A percentile compares a stretch with the other conserved stretches of the same genome.
Evolutionary conservation across 2,888 invertebrate genomes (phyloP).

Genomic region (Hedya salicella): DNA sequence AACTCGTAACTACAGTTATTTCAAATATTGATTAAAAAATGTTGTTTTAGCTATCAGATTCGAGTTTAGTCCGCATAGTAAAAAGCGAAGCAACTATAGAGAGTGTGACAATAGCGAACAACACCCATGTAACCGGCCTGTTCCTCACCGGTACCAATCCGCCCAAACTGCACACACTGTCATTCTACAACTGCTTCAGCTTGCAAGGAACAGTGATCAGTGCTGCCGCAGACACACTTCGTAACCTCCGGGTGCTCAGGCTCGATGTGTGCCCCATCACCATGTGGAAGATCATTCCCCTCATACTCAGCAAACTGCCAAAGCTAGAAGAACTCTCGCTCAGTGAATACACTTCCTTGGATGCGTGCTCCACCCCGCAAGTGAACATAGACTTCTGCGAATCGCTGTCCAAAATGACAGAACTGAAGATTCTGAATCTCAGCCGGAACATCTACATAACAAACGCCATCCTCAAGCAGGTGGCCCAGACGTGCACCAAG

Average conservation of each 20-base stretch:
- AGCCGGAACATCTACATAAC: constrained; percentile 77
- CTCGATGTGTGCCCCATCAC: constrained; percentile 70
- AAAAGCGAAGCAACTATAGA: constrained; percentile 70
- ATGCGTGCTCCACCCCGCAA: constrained; percentile 53
- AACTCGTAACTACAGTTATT: not conserved
- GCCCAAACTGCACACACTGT: constrained; percentile 60
- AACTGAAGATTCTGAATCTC: constrained; percentile 76
- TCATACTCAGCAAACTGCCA: constrained; percentile 68
- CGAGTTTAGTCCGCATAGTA: constrained; percentile 72
- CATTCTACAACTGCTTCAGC: constrained; percentile 77
- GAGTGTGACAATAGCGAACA: constrained; percentile 68
- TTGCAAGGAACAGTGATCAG: constrained; percentile 72
- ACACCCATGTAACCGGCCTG: constrained; percentile 74
- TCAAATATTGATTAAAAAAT: constrained; percentile 19
- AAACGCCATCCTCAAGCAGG: constrained; percentile 78
- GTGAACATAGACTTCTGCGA: constrained; percentile 69
- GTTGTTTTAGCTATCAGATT: constrained; percentile 68
- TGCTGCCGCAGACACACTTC: constrained; percentile 65
- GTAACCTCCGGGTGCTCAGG: constrained; percentile 64
- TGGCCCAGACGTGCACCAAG: constrained; percentile 77
- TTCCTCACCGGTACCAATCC: constrained; percentile 70
- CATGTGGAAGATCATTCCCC: constrained; percentile 73
- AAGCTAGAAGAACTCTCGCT: constrained; percentile 70
- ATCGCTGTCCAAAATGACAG: constrained; percentile 67
- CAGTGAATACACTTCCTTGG: constrained; percentile 67